Evolutionary conservation across 2,888 invertebrate genomes (phyloP).

Genomic region (Helleia helle): DNA sequence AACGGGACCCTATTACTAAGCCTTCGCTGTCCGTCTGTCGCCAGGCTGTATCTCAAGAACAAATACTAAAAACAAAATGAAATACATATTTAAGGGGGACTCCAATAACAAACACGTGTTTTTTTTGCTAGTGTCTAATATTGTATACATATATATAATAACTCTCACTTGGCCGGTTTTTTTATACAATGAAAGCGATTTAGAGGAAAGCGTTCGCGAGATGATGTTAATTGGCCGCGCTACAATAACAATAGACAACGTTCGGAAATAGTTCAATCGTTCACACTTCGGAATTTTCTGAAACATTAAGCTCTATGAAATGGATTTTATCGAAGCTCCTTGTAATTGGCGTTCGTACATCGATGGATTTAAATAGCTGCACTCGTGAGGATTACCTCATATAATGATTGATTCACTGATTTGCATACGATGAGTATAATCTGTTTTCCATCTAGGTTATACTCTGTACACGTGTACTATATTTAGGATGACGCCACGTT

Average conservation of each 20-base stretch:
- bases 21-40: too few relatives aligned
- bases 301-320: constrained; percentile 1
- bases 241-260: neutral
- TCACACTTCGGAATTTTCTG: neutral
- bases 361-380: constrained; percentile 6
- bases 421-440: constrained; percentile 5
- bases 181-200: neutral
- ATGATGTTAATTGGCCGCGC: neutral
- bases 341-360: constrained; percentile 3
- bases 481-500: constrained; percentile 8
- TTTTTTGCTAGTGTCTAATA: too few relatives aligned
- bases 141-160: too few relatives aligned
- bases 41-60: too few relatives aligned
- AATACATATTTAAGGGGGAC: too few relatives aligned
- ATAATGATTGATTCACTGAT: constrained; percentile 8
- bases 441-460: constrained; percentile 10
- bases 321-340: constrained; percentile 1
- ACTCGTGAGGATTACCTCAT: constrained; percentile 6
- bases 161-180: too few relatives aligned
- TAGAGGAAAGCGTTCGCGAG: neutral
- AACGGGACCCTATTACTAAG: too few relatives aligned
- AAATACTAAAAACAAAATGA: too few relatives aligned
- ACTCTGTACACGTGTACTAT: constrained; percentile 2
- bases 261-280: neutral
- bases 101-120: too few relatives aligned